Percentiles rank a stretch among this genome's conserved stretches.
Conservation (phyloP, 2,797 vertebrate genomes). For the Enteromius treurensis region DNA sequence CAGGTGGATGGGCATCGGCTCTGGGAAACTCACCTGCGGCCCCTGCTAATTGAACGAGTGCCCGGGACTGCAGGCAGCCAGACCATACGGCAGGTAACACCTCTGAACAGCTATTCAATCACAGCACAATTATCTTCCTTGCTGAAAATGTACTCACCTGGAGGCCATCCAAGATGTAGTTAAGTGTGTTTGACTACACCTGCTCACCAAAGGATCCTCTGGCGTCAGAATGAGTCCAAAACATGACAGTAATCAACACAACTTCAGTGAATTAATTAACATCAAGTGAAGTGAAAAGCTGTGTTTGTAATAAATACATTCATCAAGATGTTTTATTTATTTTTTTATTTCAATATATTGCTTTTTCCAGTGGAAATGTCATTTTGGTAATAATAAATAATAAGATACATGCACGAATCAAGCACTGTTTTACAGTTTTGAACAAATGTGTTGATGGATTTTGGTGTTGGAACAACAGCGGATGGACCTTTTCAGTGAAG, state of each 20-base stretch:
- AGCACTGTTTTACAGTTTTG: background rate
- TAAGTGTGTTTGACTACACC: background rate
- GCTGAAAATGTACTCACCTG: background rate
- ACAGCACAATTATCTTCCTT: background rate
- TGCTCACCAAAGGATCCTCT: background rate
- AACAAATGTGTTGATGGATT: background rate
- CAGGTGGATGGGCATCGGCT: slow-evolving; percentile 81
- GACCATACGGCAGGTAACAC: slow-evolving; percentile 82
- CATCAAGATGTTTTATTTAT: background rate
- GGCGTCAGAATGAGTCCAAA: background rate
- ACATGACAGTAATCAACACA: background rate
- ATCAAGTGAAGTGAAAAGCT: background rate
- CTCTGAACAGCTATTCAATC: background rate
- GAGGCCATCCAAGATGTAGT: background rate
- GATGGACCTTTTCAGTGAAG: background rate
- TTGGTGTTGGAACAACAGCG: background rate
- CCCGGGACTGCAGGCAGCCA: slow-evolving; percentile 83
- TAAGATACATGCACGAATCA: background rate
- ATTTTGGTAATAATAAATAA: background rate
- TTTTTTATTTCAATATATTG: background rate
- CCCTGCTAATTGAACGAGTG: slow-evolving; percentile 83
- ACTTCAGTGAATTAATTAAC: background rate
- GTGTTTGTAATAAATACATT: background rate
- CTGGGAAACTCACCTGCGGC: slow-evolving; percentile 81
- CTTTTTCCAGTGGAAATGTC: background rate